Percentiles rank a stretch among this genome's conserved stretches.
phyloP scores from a whole-genome alignment of 2,888 invertebrate genomes.

The Mythimna vitellina region DNA sequence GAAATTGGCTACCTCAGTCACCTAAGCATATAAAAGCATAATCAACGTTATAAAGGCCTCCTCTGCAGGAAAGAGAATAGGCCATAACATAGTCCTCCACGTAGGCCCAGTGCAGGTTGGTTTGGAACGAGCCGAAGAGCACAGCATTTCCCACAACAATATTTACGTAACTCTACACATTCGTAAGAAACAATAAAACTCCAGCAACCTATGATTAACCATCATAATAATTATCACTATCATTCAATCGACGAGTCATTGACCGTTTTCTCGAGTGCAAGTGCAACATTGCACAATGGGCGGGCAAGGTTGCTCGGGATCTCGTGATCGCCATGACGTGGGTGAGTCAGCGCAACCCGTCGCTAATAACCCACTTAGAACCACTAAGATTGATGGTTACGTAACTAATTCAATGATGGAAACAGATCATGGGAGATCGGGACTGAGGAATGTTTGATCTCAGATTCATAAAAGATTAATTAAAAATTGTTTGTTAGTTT shows the following conservation, averaged over 20 bases:
- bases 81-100: too few species aligned
- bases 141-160: not conserved
- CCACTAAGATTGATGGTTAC: slow-evolving; percentile 51
- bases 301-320: slow-evolving; percentile 17
- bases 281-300: slow-evolving; percentile 52
- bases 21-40: too few species aligned
- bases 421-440: slow-evolving; percentile 39
- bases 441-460: slow-evolving; percentile 35
- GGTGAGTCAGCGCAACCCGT: slow-evolving; percentile 72
- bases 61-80: too few species aligned
- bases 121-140: not conserved
- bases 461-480: slow-evolving; percentile 39
- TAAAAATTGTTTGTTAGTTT: not conserved
- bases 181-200: slow-evolving; percentile 21
- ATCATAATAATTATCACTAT: slow-evolving; percentile 30
- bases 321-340: slow-evolving; percentile 67
- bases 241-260: slow-evolving; percentile 32
- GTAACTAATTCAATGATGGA: slow-evolving; percentile 54
- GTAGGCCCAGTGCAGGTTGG: too few species aligned
- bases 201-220: slow-evolving; percentile 21
- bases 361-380: slow-evolving; percentile 64
- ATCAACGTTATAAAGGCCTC: too few species aligned
- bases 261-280: slow-evolving; percentile 26
- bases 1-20: too few species aligned
- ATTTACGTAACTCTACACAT: slow-evolving; percentile 1